These are phyloP conservation scores for Gallinago jamesoni DNA, from an alignment of 2,113 vertebrate genomes.

Conservation along the genomic window DNA sequence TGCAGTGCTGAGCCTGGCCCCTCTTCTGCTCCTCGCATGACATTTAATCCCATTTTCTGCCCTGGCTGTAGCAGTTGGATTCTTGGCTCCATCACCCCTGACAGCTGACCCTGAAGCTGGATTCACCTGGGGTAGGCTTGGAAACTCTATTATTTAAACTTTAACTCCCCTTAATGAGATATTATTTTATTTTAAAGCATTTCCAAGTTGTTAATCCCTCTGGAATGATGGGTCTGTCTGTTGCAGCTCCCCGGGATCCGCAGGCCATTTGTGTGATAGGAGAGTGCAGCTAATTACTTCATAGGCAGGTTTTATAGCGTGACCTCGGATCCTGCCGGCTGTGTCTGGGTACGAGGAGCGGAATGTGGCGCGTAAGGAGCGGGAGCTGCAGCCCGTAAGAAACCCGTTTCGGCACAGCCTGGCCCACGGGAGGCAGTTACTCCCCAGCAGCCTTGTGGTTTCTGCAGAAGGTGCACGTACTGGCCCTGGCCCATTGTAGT, in stretches of 20 bases:
- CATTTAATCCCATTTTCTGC: neutral
- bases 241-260: neutral
- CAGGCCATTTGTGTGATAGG: rapidly evolving
- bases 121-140: neutral
- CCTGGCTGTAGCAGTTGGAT: neutral
- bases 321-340: neutral
- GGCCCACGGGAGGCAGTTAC: neutral
- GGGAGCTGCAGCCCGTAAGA: neutral
- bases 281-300: neutral
- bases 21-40: neutral
- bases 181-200: neutral
- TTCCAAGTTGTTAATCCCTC: neutral
- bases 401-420: neutral
- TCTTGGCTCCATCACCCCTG: rapidly evolving
- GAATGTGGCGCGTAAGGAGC: neutral
- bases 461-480: neutral
- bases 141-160: neutral
- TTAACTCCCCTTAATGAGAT: neutral
- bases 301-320: neutral
- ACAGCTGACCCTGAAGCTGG: neutral
- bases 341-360: neutral
- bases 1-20: neutral
- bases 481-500: neutral
- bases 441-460: neutral
- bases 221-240: neutral